Base-by-base conservation (phyloP, 2,797 vertebrate species). In the Clarias pachynema region DNA sequence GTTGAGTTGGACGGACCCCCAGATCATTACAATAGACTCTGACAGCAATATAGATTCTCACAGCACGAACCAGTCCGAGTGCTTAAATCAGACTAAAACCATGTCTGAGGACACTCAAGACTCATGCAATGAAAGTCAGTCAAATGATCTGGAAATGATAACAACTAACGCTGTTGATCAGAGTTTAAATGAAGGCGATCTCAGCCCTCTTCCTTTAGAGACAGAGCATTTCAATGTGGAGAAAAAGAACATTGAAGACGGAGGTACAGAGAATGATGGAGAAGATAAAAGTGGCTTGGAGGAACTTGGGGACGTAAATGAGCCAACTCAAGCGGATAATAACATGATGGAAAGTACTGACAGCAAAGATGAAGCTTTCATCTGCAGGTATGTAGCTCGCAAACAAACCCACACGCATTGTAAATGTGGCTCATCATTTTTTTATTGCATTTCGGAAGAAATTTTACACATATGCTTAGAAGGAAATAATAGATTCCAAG, bases 281-380 rank as follows among this genome's bases (percentile, higher is more conserved):
- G 83, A 84, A 66, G 78, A 84, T 65, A 18, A 37, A 62, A 84
- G 34, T 37, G 86, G 70, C 20, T 77, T 69, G 4, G 16, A 81
- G 26, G 59, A 81, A 7, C 81, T 85, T 69, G 90, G 88, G 31
- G 9, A 66, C 60, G 4, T 20, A 57, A 60, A 63, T 34, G 26
- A 81, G 69, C 5, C 26, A 16, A 62, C 20, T 9, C 31, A 84
- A 53, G 66, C 37, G 22, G 74, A 77, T 53, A 79, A 65, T 65
- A 20, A 70, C 62, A 79, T 63, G 34, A 16, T 26, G 60, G 82
- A 77, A 62, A 56, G n/a, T 69, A 69, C 59, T 66, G 77, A 83
- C 56, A 60, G 57, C 72, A n/a, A 44, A 57, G 81, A 80, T 83
- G 88, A 59, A 69, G 85, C 10, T 88, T 66, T 68, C 34, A 40